These are phyloP conservation scores for Muschampia plurimacula DNA, from an alignment of 2,888 invertebrate genomes.

Conservation along the genomic window DNA sequence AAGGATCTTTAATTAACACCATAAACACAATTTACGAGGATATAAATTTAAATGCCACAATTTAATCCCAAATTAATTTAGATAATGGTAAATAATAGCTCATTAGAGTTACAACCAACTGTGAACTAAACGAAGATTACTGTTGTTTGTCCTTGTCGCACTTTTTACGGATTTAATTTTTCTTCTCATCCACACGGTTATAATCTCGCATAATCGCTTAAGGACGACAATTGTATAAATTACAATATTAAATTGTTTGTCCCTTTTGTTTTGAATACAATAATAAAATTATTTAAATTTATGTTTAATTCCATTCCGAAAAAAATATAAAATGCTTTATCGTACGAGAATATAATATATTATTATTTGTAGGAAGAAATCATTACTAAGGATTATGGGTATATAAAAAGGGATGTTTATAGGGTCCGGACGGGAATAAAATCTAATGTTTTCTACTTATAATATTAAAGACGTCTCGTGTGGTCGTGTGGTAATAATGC, in stretches of 20 bases:
- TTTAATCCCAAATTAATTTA: slow-evolving; percentile 35
- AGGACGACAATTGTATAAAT: slow-evolving; percentile 22
- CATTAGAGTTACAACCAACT: slow-evolving; percentile 18
- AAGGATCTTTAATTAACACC: slow-evolving; percentile 13
- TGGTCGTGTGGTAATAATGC: too few species aligned
- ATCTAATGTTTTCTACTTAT: too few species aligned
- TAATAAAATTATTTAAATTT: neutral
- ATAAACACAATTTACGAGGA: slow-evolving; percentile 20
- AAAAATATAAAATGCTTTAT: too few species aligned
- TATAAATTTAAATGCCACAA: slow-evolving; percentile 21
- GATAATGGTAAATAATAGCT: slow-evolving; percentile 38
- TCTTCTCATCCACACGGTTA: neutral
- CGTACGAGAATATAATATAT: too few species aligned
- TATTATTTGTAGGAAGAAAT: too few species aligned
- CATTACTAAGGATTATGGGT: too few species aligned
- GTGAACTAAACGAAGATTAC: slow-evolving; percentile 7
- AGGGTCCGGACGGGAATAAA: too few species aligned
- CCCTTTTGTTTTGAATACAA: slow-evolving; percentile 10
- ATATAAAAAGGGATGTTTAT: too few species aligned
- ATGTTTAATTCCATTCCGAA: too few species aligned
- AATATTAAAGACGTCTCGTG: too few species aligned
- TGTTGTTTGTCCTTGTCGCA: neutral
- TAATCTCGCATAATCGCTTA: slow-evolving; percentile 20
- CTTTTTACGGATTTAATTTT: neutral
- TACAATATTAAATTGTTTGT: slow-evolving; percentile 19